Base-by-base conservation (phyloP, 2,888 invertebrate species). In the Hydrotaea diabolus region DNA sequence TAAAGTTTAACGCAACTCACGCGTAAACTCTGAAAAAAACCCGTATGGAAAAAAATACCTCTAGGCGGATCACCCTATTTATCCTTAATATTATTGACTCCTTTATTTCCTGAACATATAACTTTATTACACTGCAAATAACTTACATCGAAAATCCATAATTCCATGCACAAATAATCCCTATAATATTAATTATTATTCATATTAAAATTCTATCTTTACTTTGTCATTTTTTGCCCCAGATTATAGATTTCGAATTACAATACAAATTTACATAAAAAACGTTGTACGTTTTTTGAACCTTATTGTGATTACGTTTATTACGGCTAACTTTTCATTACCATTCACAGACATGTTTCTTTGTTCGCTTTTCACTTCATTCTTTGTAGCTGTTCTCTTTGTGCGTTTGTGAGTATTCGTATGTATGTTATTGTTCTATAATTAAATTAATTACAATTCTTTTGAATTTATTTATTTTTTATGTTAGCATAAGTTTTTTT, bases 371-470 rank as follows among this genome's bases (percentile, higher is more conserved):
- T 69, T 69, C 19, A 13, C 17, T 64, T 46, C 19, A 23, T 69
- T 46, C n/a, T 46, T 11, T 69, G 43, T 31, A n/a, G 62, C 21
- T 0, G 26, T 66, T 19, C 49, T n/a, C 3, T 39, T 39, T 39
- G 39, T 39, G 13, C 7, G 7, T 39, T 8, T 11, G 39, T 39
- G 39, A 39, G 39, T 36, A 8, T 55, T 21, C 57, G 55, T 39
- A 19, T 73, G 53, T 39, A 17, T 79, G 53, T 53, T 73, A 73
- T 73, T 79, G 64, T 79, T 79, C 53, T 79, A 39, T 73, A 79
- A 79, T 79, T 79, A 79, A 79, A 72, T 78, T 78, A 78, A 78
- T 78, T 78, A 72, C 62, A 78, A 72, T 78, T 72, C 78, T 72
- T 78, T 78, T 78, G 72, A 72, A 78, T 78, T 78, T 36, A 59